Base-by-base conservation (phyloP, 2,888 invertebrate species). In the Mythimna albipuncta region DNA sequence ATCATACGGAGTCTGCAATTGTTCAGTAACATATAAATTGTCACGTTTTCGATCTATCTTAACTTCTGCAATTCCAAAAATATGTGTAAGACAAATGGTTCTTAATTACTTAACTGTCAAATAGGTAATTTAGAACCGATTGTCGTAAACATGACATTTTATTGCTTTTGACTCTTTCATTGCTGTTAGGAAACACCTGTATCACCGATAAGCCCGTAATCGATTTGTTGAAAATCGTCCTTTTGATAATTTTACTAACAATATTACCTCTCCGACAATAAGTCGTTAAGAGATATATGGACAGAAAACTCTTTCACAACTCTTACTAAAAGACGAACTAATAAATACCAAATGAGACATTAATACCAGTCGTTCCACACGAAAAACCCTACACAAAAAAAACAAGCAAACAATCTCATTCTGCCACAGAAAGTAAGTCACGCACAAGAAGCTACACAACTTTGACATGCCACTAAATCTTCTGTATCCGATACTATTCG, bases 401-500 rank as follows among this genome's bases (percentile, higher is more conserved):
- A 62, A 59, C 32, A 54, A 70, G 50, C 55, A 59, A 64, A 71
- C 69, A 77, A 77, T 65, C 72, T 38, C 63, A 72, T 80, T 75
- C 63, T 64, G 32, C 69, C 44, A 72, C 67, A 65, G 69, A 84
- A 82, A 79, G 62, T 73, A 67, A 70, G 69, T 70, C 66, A 73
- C 72, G 38, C 76, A 80, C 78, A 73, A 79, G 76, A 86, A 77
- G 62, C 80, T 72, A 77, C 63, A 59, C 50, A 83, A 83, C 75
- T 82, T 77, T 74, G 82, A 84, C 79, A 81, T 72, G 50, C 54
- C 57, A 76, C 74, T 86, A 84, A 80, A 87, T 86, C 86, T 84
- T 71, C 58, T 52, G 69, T 69, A 85, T 79, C 76, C 63, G 69
- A 72, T 77, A 81, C 76, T 79, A 81, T 66, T 61, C 73, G 73